Evolutionary conservation across 2,888 invertebrate species (phyloP).

Genomic region (Macaria notata): DNA sequence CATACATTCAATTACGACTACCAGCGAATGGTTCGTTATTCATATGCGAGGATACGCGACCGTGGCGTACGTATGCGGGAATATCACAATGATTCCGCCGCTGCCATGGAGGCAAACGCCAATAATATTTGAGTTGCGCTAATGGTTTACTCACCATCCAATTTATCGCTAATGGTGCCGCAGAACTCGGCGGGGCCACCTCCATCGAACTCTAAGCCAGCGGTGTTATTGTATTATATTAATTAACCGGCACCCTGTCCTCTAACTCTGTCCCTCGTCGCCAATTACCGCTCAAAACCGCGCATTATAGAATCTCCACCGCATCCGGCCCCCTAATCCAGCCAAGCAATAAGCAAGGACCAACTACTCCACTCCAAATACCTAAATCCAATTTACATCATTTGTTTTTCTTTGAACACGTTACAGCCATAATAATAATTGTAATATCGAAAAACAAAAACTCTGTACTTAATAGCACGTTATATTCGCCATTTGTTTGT

Average conservation of each 20-base stretch:
- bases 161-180: conserved; percentile 37
- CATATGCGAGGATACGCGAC: conserved; percentile 29
- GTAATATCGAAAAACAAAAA: no score
- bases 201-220: conserved; percentile 29
- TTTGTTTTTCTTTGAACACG: no score
- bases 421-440: no score
- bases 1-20: conserved; percentile 52
- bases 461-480: no score
- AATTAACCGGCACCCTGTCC: conserved; percentile 28
- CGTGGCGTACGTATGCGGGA: conserved; percentile 25
- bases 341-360: background rate
- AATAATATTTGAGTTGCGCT: conserved; percentile 30
- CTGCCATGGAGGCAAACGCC: conserved; percentile 25
- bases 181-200: conserved; percentile 29
- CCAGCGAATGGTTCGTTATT: conserved; percentile 56
- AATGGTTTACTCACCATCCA: conserved; percentile 30
- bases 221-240: conserved; percentile 37
- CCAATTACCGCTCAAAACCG: conserved; percentile 15
- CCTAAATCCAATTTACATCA: no score
- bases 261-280: conserved; percentile 26
- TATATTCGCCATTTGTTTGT: no score
- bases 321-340: background rate
- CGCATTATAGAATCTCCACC: conserved; percentile 10
- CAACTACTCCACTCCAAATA: no score
- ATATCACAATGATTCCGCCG: conserved; percentile 32